phyloP scores from a whole-genome alignment of 2,113 vertebrate genomes.

The Notarius quadriscutis region DNA sequence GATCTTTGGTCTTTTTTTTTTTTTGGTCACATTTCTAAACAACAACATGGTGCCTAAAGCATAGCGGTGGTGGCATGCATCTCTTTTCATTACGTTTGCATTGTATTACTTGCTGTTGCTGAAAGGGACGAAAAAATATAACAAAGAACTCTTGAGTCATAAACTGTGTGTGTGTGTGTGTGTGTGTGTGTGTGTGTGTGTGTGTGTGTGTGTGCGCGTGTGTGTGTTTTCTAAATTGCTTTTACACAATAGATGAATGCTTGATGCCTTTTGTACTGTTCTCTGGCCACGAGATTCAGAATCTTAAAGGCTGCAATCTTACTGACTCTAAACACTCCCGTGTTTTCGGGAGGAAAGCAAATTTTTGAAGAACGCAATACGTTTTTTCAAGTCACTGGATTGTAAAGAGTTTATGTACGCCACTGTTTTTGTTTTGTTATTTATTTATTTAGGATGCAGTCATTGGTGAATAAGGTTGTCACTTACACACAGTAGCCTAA shows the following conservation, averaged over 20 bases:
- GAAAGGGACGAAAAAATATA: background rate
- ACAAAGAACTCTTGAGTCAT: constrained; percentile 1
- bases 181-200: background rate
- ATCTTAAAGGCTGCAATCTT: background rate
- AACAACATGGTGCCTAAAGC: background rate
- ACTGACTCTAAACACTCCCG: background rate
- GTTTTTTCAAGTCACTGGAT: background rate
- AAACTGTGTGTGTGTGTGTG: background rate
- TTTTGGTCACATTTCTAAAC: constrained; percentile 42
- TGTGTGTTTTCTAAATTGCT: background rate
- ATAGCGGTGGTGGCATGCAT: background rate
- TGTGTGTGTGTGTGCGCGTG: background rate
- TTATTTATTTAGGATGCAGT: background rate
- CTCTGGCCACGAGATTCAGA: background rate
- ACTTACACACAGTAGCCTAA: too few species aligned
- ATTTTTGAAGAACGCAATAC: background rate
- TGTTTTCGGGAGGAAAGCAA: background rate
- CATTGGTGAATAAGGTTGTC: background rate
- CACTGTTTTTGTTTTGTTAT: background rate
- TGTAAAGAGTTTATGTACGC: background rate
- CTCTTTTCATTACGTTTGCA: background rate
- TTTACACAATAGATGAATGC: background rate
- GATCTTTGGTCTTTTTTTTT: constrained; percentile 14
- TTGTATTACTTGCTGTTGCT: background rate
- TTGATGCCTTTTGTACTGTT: background rate